Conservation (phyloP, 1,140 invertebrate species). For the Solenopsis fugax region DNA sequence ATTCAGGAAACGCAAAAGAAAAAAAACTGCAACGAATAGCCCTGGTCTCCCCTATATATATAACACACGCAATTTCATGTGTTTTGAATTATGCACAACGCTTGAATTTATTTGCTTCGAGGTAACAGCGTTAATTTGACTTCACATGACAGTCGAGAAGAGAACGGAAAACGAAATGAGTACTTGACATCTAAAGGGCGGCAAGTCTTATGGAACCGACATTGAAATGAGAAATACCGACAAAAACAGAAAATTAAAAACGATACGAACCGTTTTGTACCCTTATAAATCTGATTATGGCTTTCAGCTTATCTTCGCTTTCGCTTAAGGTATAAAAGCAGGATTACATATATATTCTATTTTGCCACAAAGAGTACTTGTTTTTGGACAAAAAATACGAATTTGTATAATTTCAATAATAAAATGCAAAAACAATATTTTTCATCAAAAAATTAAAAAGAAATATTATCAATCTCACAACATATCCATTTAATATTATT, state of each 20-base stretch:
- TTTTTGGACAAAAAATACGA: too few species aligned
- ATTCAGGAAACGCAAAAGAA: too few species aligned
- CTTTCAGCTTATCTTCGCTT: too few species aligned
- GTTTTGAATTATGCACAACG: constrained; percentile 61
- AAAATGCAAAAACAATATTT: background rate
- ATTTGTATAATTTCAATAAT: background rate
- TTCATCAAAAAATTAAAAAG: too few species aligned
- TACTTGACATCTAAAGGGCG: constrained; percentile 51
- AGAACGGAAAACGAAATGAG: constrained; percentile 19
- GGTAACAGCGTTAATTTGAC: constrained; percentile 77
- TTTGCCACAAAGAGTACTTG: too few species aligned
- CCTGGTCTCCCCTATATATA: too few species aligned
- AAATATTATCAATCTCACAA: too few species aligned
- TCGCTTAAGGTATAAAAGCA: background rate
- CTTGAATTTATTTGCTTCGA: constrained; percentile 55
- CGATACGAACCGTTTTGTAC: background rate
- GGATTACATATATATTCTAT: background rate
- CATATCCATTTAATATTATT: too few species aligned
- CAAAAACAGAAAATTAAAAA: constrained; percentile 34
- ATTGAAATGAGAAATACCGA: background rate
- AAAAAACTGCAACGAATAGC: too few species aligned
- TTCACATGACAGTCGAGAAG: constrained; percentile 26
- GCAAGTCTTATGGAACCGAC: background rate
- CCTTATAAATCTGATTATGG: constrained; percentile 5
- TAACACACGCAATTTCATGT: constrained; percentile 38